These are phyloP conservation scores for Endotricha flammealis DNA, from an alignment of 2,888 invertebrate genomes.

Conservation along the genomic window DNA sequence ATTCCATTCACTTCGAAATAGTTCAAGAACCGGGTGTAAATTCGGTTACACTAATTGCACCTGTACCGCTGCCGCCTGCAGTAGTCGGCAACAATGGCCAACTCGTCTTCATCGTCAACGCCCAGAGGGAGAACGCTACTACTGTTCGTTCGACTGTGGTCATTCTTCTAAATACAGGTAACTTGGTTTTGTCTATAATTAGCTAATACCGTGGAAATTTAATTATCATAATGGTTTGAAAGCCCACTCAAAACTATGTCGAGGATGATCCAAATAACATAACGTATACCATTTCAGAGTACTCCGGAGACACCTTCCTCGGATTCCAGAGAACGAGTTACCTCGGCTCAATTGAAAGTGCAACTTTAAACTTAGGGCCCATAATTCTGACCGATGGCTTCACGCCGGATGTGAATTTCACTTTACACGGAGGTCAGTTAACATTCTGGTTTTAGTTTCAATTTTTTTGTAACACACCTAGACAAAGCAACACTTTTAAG, in stretches of 20 bases:
- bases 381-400: constrained; percentile 30
- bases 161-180: constrained; percentile 24
- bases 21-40: constrained; percentile 12
- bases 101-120: constrained; percentile 27
- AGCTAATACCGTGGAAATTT: too few species aligned
- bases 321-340: constrained; percentile 28
- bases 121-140: constrained; percentile 23
- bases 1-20: constrained; percentile 25
- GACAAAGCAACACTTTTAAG: too few species aligned
- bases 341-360: constrained; percentile 24
- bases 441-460: background rate
- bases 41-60: constrained; percentile 10
- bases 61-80: background rate
- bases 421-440: constrained; percentile 27
- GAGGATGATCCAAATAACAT: too few species aligned
- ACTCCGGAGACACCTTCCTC: constrained; percentile 17
- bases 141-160: constrained; percentile 24
- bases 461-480: too few species aligned
- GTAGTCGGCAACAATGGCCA: constrained; percentile 17
- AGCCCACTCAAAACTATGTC: too few species aligned
- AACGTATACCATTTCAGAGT: constrained; percentile 22
- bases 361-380: constrained; percentile 18
- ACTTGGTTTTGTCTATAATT: too few species aligned
- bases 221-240: too few species aligned
- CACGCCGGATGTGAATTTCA: constrained; percentile 22